phyloP scores from a whole-genome alignment of 2,888 invertebrate species.

The Bruchidius siliquastri region DNA sequence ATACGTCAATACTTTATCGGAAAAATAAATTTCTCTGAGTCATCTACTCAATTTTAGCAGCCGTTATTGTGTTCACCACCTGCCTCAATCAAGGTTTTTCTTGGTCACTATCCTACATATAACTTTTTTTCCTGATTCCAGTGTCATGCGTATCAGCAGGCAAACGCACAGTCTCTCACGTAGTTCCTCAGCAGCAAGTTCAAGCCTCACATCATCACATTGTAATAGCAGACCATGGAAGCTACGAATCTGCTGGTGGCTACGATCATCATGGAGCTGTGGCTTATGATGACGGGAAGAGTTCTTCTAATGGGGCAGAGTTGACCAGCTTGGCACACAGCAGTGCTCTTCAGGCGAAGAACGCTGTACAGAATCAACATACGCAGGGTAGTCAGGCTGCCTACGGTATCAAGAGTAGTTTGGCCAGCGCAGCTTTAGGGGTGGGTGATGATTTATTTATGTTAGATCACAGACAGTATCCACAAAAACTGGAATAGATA shows the following conservation, averaged over 20 bases:
- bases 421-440: conserved; percentile 63
- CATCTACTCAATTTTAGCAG: too few relatives aligned
- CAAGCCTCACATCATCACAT: conserved; percentile 13
- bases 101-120: too few relatives aligned
- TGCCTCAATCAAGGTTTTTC: too few relatives aligned
- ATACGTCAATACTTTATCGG: too few relatives aligned
- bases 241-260: conserved; percentile 13
- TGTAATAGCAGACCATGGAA: conserved; percentile 3
- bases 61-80: too few relatives aligned
- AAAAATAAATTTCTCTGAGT: too few relatives aligned
- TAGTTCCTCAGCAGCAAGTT: conserved; percentile 27
- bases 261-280: conserved; percentile 7
- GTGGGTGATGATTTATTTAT: conserved; percentile 21
- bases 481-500: too few relatives aligned
- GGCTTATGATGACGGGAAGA: conserved; percentile 5
- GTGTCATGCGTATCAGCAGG: conserved; percentile 22
- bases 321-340: conserved; percentile 61
- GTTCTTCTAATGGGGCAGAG: conserved; percentile 53
- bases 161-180: conserved; percentile 9
- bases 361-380: conserved; percentile 62
- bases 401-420: conserved; percentile 66
- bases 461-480: too few relatives aligned
- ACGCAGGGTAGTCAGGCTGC: conserved; percentile 71
- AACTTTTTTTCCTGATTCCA: conserved; percentile 9
- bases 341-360: conserved; percentile 68